Evolutionary conservation across 2,888 invertebrate species (phyloP), one percentile per base, ranked within the genome.

Genomic region (Pheosia tremula): DNA sequence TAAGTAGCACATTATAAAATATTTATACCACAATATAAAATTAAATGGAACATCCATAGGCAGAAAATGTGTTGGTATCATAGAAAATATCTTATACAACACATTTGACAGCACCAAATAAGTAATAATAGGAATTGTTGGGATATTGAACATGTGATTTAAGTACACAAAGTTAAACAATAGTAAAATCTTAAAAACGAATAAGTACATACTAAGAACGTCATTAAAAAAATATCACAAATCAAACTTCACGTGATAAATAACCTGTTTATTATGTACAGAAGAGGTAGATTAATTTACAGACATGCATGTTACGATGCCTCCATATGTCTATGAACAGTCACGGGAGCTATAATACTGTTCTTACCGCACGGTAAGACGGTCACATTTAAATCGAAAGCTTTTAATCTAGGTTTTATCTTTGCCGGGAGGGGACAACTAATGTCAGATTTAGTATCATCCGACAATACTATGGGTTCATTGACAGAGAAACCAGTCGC

Each of bases 321-420:
- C 85, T 98, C 98, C 97, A 98, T 97, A 83, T 97, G 96, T 78
- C 97, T 95, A 86, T 98, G 98, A 62, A 98, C 98, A 59, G 97
- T 98, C 41, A 98, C 98, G n/a, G 97, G 97, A 56, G 97, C 98
- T 77, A 98, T 93, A 67, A 98, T 95, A 85, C 90, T 92, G 74
- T 93, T 94, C 72, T 93, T 94, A 13, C 94, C 95, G 63, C 95
- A 91, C 10, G 95, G 94, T 66, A 94, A 88, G 4, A 93, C 90
- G 8, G 94, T 94, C 50, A 94, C 87, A 65, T 90, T 90, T 57
- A 93, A 82, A 61, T 93, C 90, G 49, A 87, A 76, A n/a, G 82
- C 70, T 83, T 89, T 90, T 82, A 89, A 80, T 66, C 90, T 82
- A 9, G 91, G 88, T 70, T 90, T 89, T 64, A 92, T 86, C 72